Conservation (phyloP, 2,888 invertebrate genomes). For the Timema cristinae region DNA sequence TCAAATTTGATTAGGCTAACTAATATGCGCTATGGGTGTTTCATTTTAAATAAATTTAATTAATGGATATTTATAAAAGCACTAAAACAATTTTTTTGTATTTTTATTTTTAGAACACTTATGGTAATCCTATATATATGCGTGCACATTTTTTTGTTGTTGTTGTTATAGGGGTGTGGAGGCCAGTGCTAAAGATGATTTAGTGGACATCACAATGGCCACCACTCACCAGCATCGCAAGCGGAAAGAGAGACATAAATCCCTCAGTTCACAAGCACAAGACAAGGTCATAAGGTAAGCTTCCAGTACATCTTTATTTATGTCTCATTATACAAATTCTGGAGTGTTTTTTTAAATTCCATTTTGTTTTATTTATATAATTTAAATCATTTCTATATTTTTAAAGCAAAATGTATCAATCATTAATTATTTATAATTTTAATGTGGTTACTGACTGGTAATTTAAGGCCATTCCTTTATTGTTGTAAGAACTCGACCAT, state of each 20-base stretch:
- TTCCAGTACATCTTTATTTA: background rate
- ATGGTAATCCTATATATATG: background rate
- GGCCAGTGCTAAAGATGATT: background rate
- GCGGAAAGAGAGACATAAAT: conserved; percentile 60
- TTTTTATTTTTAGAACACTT: background rate
- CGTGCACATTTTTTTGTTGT: background rate
- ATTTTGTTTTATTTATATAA: no score
- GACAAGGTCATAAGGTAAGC: conserved; percentile 48
- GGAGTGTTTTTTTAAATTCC: no score
- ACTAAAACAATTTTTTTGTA: background rate
- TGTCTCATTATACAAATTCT: no score
- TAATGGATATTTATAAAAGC: no score
- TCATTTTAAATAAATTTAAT: no score
- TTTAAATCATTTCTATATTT: background rate
- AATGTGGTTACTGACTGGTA: background rate
- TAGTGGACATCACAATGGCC: no score
- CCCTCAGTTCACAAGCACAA: conserved; percentile 49
- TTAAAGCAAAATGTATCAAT: background rate
- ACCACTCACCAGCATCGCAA: conserved; percentile 43
- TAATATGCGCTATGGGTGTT: no score
- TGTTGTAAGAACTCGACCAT: no score
- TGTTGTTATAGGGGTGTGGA: background rate
- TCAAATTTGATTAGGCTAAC: no score
- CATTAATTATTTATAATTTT: background rate
- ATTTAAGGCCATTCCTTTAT: background rate